Percentiles rank a stretch among this genome's conserved stretches.
Conservation (phyloP, 1,140 invertebrate species). For the Nasonia vitripennis region DNA sequence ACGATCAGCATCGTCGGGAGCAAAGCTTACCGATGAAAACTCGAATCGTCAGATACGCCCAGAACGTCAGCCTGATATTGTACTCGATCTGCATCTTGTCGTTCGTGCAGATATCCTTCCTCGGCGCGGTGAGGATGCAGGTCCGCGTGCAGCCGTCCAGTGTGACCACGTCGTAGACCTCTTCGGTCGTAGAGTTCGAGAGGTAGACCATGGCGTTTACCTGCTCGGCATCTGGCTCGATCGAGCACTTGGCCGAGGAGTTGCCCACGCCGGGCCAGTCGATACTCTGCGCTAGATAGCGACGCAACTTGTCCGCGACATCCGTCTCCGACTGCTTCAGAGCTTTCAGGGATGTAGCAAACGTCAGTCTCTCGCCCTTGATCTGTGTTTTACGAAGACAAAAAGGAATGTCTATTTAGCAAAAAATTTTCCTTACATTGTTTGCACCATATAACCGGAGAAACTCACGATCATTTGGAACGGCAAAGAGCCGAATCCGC, state of each 20-base stretch:
- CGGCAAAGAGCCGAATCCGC: not conserved
- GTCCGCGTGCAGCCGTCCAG: constrained; percentile 64
- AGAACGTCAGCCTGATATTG: constrained; percentile 83
- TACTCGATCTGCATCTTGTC: constrained; percentile 77
- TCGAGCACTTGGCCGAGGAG: not conserved
- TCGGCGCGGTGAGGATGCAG: constrained; percentile 77
- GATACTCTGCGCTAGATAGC: not conserved
- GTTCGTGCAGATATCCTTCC: constrained; percentile 79
- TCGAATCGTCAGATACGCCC: constrained; percentile 84
- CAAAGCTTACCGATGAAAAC: constrained; percentile 79
- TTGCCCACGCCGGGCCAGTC: not conserved
- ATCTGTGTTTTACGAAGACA: not conserved
- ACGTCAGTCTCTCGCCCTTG: not conserved
- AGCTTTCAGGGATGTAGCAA: constrained; percentile 2
- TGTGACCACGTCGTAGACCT: not conserved
- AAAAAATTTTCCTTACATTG: no score
- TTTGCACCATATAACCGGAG: no score
- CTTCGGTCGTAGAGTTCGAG: not conserved
- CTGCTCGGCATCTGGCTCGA: not conserved
- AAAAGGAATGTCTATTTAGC: not conserved
- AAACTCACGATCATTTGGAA: not conserved
- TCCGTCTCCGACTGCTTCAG: constrained; percentile 17
- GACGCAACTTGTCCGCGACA: not conserved
- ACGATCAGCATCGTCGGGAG: no score
- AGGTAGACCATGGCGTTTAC: not conserved